phyloP scores from a whole-genome alignment of 64 coral and sea anemone species.

The Hydrozoanthus tunicans region DNA sequence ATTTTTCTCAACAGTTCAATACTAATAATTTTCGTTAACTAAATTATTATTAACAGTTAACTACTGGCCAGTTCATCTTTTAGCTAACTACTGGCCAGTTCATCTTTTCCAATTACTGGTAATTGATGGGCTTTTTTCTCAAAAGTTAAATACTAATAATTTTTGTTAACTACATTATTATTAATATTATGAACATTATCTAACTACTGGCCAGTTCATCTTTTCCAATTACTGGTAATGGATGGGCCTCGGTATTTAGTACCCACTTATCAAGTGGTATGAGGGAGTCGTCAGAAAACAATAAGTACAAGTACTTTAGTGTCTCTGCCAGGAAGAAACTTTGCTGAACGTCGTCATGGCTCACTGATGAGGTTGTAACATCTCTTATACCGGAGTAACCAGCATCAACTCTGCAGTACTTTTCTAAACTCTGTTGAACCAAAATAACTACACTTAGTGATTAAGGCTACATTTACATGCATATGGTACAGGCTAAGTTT shows the following conservation, averaged over 20 bases:
- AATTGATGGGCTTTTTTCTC: conserved; percentile 69
- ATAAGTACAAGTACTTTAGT: conserved; percentile 95
- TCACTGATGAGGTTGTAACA: conserved; percentile 54
- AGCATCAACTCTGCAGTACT: conserved; percentile 72
- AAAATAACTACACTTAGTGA: not conserved
- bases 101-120: conserved; percentile 81
- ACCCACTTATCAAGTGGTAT: conserved; percentile 94
- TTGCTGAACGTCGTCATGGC: conserved; percentile 96
- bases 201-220: conserved; percentile 41
- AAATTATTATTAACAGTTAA: too few species aligned
- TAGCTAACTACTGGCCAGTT: conserved; percentile 37
- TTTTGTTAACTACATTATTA: too few species aligned
- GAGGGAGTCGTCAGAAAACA: conserved; percentile 95
- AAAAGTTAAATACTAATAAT: too few species aligned
- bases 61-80: too few species aligned
- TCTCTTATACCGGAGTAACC: conserved; percentile 93
- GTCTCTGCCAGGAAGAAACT: conserved; percentile 99
- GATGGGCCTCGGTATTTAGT: conserved; percentile 93
- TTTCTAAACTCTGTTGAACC: conserved; percentile 79
- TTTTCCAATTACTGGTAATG: conserved; percentile 87
- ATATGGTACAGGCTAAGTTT: not conserved
- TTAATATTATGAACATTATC: not conserved
- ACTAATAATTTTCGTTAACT: too few species aligned
- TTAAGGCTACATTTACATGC: not conserved
- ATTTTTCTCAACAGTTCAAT: too few species aligned